Conservation (phyloP, 2,888 invertebrate species). For the Polyploca ridens region DNA sequence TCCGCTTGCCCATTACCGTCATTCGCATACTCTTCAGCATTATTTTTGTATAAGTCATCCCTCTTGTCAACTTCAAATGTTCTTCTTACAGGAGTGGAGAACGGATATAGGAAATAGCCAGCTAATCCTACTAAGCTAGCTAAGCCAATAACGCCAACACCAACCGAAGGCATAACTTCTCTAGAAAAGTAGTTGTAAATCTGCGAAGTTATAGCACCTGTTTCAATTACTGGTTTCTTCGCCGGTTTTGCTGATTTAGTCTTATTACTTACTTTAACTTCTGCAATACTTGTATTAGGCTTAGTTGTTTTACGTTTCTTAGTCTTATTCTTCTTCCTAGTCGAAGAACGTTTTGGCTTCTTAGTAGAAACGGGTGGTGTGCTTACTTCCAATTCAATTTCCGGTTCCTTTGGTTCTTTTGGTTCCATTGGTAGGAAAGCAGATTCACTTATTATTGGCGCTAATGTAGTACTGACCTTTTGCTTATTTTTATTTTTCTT, state of each 20-base stretch:
- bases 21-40: conserved; percentile 87
- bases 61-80: conserved; percentile 87
- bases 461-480: conserved; percentile 57
- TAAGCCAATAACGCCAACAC: conserved; percentile 90
- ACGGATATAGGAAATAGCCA: conserved; percentile 91
- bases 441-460: conserved; percentile 63
- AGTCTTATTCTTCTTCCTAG: conserved; percentile 83
- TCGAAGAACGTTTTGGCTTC: conserved; percentile 73
- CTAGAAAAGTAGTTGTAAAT: conserved; percentile 91
- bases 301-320: conserved; percentile 84
- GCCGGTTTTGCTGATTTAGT: conserved; percentile 72
- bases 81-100: conserved; percentile 86
- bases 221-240: conserved; percentile 70
- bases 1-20: conserved; percentile 89
- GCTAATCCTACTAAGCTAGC: conserved; percentile 90
- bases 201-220: conserved; percentile 88
- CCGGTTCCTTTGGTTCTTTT: conserved; percentile 78
- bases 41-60: conserved; percentile 87
- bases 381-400: conserved; percentile 78
- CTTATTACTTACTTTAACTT: conserved; percentile 83
- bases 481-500: conserved; percentile 74
- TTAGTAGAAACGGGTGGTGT: conserved; percentile 77
- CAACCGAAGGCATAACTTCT: conserved; percentile 92
- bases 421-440: conserved; percentile 76
- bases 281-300: conserved; percentile 56